Conservation (phyloP, 2,888 invertebrate species). For the Luperina nickerlii region DNA sequence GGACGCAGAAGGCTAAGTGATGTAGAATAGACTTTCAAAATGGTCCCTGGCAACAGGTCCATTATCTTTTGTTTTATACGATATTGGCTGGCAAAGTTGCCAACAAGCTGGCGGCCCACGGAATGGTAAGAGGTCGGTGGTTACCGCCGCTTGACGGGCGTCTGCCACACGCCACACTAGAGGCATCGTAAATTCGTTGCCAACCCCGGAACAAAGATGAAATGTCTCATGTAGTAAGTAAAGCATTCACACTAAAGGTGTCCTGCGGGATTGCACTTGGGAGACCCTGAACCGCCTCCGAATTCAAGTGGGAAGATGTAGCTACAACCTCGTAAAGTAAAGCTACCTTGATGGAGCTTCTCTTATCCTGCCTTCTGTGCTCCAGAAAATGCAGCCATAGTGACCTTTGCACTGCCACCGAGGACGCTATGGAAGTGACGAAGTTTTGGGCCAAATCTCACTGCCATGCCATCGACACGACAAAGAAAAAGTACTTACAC, state of each 20-base stretch:
- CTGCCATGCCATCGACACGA: background rate
- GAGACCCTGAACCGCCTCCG: background rate
- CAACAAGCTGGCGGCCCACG: background rate
- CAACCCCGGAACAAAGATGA: background rate
- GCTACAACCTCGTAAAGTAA: too few species aligned
- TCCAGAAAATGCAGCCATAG: background rate
- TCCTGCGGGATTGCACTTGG: background rate
- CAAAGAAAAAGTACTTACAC: background rate
- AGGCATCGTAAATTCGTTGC: background rate
- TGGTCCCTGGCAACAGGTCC: background rate
- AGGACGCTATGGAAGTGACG: background rate
- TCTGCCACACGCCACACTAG: background rate
- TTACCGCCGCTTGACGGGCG: background rate
- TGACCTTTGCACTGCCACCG: background rate
- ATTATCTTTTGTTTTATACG: too few species aligned
- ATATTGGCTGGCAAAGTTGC: background rate
- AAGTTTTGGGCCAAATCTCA: background rate
- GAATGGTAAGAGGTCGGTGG: background rate
- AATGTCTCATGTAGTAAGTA: background rate
- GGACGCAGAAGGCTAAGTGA: constrained; percentile 2
- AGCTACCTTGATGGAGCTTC: too few species aligned
- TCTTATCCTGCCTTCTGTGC: too few species aligned
- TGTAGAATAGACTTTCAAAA: background rate
- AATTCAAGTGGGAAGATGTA: background rate
- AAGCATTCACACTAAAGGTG: background rate